Conservation (phyloP, 2,113 vertebrate genomes). For the Hippocampus barbouri region DNA sequence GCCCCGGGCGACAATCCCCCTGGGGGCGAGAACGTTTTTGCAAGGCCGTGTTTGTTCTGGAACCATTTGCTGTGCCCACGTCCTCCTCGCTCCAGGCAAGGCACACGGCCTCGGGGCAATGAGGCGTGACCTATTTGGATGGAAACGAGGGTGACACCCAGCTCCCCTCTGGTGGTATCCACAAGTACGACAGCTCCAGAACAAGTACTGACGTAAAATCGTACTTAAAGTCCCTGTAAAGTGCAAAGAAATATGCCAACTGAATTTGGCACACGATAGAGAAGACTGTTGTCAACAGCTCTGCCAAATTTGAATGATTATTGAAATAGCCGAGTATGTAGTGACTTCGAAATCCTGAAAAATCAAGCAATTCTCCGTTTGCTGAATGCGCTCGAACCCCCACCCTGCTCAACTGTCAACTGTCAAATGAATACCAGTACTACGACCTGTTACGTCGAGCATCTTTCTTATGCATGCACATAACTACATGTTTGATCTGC, state of each 20-base stretch:
- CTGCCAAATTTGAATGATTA: not conserved
- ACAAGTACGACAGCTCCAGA: conserved; percentile 15
- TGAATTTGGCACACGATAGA: not conserved
- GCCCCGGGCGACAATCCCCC: conserved; percentile 42
- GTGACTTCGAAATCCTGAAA: too few relatives aligned
- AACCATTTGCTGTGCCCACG: conserved; percentile 55
- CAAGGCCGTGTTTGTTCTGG: conserved; percentile 65
- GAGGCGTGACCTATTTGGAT: conserved; percentile 60
- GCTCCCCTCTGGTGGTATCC: conserved; percentile 41
- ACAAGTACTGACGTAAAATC: not conserved
- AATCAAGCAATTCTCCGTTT: too few relatives aligned
- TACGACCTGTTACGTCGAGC: too few relatives aligned
- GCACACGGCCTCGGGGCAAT: conserved; percentile 34
- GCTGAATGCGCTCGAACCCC: too few relatives aligned
- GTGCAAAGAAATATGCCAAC: not conserved
- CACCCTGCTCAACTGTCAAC: too few relatives aligned
- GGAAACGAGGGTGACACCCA: conserved; percentile 53
- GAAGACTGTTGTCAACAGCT: not conserved
- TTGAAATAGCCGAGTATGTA: too few relatives aligned
- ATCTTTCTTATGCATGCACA: too few relatives aligned
- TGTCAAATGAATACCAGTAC: too few relatives aligned
- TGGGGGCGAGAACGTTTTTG: conserved; percentile 45
- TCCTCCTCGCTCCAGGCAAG: conserved; percentile 55
- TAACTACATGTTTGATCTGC: too few relatives aligned
- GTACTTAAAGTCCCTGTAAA: not conserved